phyloP scores from a whole-genome alignment of 2,797 vertebrate species.

The Hipposideros larvatus region DNA sequence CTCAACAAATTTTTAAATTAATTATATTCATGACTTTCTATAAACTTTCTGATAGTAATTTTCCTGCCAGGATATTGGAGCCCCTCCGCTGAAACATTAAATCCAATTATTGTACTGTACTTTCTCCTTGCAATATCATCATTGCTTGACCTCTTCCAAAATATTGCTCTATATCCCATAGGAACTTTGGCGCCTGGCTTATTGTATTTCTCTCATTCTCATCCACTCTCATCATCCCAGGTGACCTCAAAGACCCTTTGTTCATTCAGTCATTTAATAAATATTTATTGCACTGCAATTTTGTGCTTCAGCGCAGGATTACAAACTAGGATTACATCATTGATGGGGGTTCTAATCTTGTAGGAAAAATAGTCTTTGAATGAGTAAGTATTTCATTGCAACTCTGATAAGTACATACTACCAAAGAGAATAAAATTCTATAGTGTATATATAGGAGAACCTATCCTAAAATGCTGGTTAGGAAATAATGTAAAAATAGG shows the following conservation, averaged over 20 bases:
- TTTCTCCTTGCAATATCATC: not conserved
- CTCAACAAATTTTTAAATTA: not conserved
- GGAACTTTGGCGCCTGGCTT: not conserved
- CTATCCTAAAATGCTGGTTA: not conserved
- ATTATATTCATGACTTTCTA: not conserved
- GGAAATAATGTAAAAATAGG: not conserved
- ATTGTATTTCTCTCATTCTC: not conserved
- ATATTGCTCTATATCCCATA: not conserved
- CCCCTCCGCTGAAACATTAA: not conserved
- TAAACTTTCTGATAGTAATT: not conserved
- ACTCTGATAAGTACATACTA: not conserved
- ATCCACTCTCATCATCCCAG: not conserved
- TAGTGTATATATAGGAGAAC: fast-evolving
- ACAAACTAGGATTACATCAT: not conserved
- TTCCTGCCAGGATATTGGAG: not conserved
- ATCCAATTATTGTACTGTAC: not conserved
- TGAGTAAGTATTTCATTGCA: not conserved
- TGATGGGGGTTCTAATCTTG: not conserved
- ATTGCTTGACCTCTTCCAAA: not conserved
- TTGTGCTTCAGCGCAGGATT: not conserved
- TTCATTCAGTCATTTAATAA: not conserved
- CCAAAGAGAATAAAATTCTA: not conserved
- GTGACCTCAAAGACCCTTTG: not conserved
- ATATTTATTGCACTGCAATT: not conserved
- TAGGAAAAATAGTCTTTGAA: not conserved